phyloP scores from a whole-genome alignment of 2,888 invertebrate genomes.

The Eupeodes luniger region DNA sequence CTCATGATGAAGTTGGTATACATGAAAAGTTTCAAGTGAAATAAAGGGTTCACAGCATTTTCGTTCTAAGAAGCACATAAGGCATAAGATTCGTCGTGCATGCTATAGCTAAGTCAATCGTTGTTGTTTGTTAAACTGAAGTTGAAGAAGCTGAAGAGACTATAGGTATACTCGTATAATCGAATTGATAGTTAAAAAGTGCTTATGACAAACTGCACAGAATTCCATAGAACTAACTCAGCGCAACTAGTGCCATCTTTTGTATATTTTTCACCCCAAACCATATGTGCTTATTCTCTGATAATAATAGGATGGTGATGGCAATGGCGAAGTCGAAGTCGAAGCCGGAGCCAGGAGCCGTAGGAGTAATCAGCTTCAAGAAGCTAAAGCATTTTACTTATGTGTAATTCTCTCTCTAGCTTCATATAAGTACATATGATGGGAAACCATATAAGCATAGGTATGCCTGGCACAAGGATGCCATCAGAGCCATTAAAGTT shows the following conservation, averaged over 20 bases:
- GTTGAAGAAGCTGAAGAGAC: neutral
- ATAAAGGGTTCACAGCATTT: conserved; percentile 33
- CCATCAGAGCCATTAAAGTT: conserved; percentile 66
- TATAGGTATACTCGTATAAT: conserved; percentile 49
- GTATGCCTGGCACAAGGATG: conserved; percentile 32
- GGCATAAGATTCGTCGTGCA: neutral
- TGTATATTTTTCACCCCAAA: conserved; percentile 37
- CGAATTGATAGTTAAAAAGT: conserved; percentile 74
- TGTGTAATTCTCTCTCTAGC: neutral
- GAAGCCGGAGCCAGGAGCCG: neutral
- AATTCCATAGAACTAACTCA: conserved; percentile 38
- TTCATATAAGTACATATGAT: neutral
- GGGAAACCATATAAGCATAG: neutral
- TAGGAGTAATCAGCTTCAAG: conserved; percentile 54
- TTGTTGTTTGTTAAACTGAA: neutral
- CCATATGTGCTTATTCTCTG: neutral
- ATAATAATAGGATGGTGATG: neutral
- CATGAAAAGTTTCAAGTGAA: conserved; percentile 28
- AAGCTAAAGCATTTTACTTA: conserved; percentile 48
- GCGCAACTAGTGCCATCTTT: conserved; percentile 51
- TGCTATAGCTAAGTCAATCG: neutral
- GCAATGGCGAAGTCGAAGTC: neutral
- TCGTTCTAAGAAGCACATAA: conserved; percentile 5
- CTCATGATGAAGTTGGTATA: neutral
- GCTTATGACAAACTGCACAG: conserved; percentile 66